These are phyloP conservation scores for Otocyon megalotis DNA, from an alignment of 2,113 vertebrate genomes.

Conservation along the genomic window DNA sequence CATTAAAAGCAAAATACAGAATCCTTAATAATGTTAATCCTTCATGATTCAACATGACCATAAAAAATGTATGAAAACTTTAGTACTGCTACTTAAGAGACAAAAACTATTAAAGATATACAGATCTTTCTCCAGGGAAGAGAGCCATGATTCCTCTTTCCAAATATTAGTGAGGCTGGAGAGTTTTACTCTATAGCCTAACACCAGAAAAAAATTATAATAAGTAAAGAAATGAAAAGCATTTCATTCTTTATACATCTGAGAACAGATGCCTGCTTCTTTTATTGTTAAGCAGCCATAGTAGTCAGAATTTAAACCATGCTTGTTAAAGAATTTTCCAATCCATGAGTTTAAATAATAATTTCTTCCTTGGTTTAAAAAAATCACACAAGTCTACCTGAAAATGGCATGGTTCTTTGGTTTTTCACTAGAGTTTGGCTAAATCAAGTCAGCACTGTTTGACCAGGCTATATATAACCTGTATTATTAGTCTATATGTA, in stretches of 20 bases:
- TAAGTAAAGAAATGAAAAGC: background rate
- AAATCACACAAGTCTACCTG: background rate
- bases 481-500: background rate
- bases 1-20: constrained; percentile 45
- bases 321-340: background rate
- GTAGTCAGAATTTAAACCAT: background rate
- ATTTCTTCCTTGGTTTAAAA: constrained; percentile 39
- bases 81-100: constrained; percentile 4
- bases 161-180: background rate
- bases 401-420: background rate
- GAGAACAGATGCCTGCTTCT: background rate
- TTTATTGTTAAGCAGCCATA: background rate
- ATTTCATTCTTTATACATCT: constrained; percentile 9
- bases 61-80: constrained; percentile 17
- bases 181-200: background rate
- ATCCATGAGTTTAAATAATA: constrained; percentile 33
- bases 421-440: constrained; percentile 16
- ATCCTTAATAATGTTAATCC: constrained; percentile 57
- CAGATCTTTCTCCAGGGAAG: background rate
- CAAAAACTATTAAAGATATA: background rate
- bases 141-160: background rate
- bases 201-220: background rate
- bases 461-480: background rate
- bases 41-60: constrained; percentile 29
- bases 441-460: background rate